A percentile compares a stretch with the other conserved stretches of the same genome.
Conservation (phyloP, 2,797 vertebrate species). For the Champsocephalus gunnari region DNA sequence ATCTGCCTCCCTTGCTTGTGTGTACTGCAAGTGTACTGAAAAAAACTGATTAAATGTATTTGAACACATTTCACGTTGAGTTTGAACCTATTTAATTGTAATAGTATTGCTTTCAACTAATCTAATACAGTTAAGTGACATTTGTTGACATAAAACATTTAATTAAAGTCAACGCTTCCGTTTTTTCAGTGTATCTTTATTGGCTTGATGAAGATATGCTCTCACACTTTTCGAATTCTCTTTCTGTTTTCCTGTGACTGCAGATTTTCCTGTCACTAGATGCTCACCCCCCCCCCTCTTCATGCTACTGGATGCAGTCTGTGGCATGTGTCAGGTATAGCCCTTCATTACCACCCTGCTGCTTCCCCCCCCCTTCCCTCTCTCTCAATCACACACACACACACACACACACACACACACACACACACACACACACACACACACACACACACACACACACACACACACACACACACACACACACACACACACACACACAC, state of each 20-base stretch:
- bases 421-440: too few relatives aligned
- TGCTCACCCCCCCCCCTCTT: slow-evolving; percentile 40
- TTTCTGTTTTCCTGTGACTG: slow-evolving; percentile 35
- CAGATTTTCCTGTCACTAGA: slow-evolving; percentile 59
- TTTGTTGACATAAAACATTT: too few relatives aligned
- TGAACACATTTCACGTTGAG: too few relatives aligned
- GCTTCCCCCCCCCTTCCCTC: slow-evolving; percentile 30
- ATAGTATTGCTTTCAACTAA: too few relatives aligned
- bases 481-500: too few relatives aligned
- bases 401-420: background rate
- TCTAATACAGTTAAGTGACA: too few relatives aligned
- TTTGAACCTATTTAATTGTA: too few relatives aligned
- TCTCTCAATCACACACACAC: background rate
- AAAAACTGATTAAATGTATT: too few relatives aligned
- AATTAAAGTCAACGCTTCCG: background rate
- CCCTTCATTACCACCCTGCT: slow-evolving; percentile 68
- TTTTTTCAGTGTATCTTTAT: background rate
- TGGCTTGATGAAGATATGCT: slow-evolving; percentile 18
- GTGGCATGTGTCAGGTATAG: slow-evolving; percentile 74
- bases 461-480: too few relatives aligned
- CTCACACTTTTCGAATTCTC: slow-evolving; percentile 18
- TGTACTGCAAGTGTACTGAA: background rate
- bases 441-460: too few relatives aligned
- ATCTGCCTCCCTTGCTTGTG: slow-evolving; percentile 28
- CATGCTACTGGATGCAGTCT: slow-evolving; percentile 61